A percentile compares a stretch with the other conserved stretches of the same genome.
Conservation (phyloP, 2,113 vertebrate genomes). For the Dicaeum eximium region DNA sequence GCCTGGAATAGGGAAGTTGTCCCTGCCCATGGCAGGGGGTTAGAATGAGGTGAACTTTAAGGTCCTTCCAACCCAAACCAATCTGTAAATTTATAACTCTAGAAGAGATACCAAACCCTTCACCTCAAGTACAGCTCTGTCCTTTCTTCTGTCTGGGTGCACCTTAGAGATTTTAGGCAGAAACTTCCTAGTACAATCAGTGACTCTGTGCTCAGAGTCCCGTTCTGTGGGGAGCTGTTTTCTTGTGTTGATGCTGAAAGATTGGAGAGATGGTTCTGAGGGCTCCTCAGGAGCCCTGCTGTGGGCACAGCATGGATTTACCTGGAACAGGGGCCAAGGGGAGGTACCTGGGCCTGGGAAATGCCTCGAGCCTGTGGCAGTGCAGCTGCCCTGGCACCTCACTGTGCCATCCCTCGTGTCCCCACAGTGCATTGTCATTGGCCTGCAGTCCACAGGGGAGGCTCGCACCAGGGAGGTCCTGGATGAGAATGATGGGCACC, state of each 20-base stretch:
- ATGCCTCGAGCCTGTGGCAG: neutral
- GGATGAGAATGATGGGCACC: conserved; percentile 90
- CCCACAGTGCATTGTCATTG: conserved; percentile 90
- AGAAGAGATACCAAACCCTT: neutral
- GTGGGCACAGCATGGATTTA: rapidly evolving
- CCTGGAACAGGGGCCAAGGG: neutral
- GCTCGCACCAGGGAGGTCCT: conserved; percentile 94
- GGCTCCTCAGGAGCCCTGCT: neutral
- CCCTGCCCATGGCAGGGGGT: neutral
- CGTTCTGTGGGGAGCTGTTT: neutral
- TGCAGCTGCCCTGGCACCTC: neutral
- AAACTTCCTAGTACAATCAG: neutral
- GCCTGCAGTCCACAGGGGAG: conserved; percentile 95
- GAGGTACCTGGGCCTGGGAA: neutral
- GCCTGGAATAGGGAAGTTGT: neutral
- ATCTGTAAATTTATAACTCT: neutral
- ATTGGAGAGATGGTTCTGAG: neutral
- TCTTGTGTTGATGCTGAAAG: neutral
- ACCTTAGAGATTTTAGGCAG: neutral
- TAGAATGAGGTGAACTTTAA: neutral
- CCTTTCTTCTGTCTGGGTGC: neutral
- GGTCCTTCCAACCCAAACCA: neutral
- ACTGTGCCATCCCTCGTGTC: neutral
- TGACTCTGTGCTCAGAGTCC: neutral
- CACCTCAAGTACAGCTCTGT: neutral